phyloP scores from a whole-genome alignment of 2,888 invertebrate species.

The Standfussiana lucernea region DNA sequence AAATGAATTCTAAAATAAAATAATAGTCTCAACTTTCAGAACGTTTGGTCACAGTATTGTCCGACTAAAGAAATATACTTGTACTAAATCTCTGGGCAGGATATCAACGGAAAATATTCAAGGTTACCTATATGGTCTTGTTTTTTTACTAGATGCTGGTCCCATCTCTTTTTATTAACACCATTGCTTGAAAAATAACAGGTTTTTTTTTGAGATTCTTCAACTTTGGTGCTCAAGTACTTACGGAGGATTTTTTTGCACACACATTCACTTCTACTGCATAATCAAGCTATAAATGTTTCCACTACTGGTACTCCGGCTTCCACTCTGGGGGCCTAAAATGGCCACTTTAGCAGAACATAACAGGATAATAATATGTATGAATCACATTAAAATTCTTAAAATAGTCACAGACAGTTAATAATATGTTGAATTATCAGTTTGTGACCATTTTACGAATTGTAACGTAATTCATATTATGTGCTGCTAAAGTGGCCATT shows the following conservation, averaged over 20 bases:
- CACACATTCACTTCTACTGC: too few relatives aligned
- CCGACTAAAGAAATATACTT: conserved; percentile 63
- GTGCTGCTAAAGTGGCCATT: too few relatives aligned
- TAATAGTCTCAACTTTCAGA: conserved; percentile 9
- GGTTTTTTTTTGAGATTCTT: conserved; percentile 3
- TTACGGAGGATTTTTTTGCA: too few relatives aligned
- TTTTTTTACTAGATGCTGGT: conserved; percentile 43
- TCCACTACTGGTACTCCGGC: background rate
- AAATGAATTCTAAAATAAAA: too few relatives aligned
- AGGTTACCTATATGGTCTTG: conserved; percentile 58
- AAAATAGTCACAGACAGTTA: too few relatives aligned
- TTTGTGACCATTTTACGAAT: too few relatives aligned
- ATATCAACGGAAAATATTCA: conserved; percentile 65
- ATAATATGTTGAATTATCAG: too few relatives aligned
- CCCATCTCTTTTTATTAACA: conserved; percentile 34
- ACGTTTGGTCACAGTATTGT: conserved; percentile 62
- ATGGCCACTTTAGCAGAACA: too few relatives aligned
- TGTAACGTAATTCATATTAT: too few relatives aligned
- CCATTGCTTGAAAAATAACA: conserved; percentile 18
- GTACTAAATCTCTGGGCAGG: conserved; percentile 63
- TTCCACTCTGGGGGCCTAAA: background rate
- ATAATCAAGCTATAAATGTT: background rate
- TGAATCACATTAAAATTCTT: too few relatives aligned
- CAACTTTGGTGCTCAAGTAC: background rate
- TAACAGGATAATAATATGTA: too few relatives aligned